Conservation (phyloP, 2,797 vertebrate genomes). For the Myioborus melanocephalus region DNA sequence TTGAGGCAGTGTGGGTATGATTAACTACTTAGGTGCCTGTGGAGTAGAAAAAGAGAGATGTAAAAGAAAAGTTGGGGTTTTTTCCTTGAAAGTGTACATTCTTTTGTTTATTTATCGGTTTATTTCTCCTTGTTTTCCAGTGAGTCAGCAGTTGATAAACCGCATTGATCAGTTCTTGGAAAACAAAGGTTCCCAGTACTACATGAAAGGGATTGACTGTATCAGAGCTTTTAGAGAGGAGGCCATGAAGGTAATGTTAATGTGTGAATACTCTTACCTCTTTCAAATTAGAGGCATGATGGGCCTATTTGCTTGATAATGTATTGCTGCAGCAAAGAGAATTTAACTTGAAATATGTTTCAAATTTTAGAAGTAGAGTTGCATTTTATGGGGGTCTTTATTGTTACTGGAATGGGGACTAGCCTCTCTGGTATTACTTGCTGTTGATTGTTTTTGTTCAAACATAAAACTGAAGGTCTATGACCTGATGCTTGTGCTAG, state of each 20-base stretch:
- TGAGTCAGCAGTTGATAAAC: conserved; percentile 87
- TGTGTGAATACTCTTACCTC: not conserved
- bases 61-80: not conserved
- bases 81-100: not conserved
- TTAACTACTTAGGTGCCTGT: not conserved
- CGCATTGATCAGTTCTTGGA: conserved; percentile 91
- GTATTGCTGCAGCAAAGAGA: not conserved
- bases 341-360: not conserved
- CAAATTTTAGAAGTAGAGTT: not conserved
- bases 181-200: conserved; percentile 85
- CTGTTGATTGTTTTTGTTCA: not conserved
- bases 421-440: not conserved
- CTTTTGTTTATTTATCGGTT: not conserved
- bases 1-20: not conserved
- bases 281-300: not conserved
- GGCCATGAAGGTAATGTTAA: conserved; percentile 84
- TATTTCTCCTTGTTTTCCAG: conserved; percentile 72
- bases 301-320: not conserved
- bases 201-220: conserved; percentile 90
- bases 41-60: not conserved
- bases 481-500: not conserved
- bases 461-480: not conserved
- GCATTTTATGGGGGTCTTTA: not conserved
- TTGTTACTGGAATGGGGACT: not conserved
- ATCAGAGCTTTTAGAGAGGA: conserved; percentile 89